Evolutionary conservation across 1,140 invertebrate genomes (phyloP).

Genomic region (Eupeodes corollae): DNA sequence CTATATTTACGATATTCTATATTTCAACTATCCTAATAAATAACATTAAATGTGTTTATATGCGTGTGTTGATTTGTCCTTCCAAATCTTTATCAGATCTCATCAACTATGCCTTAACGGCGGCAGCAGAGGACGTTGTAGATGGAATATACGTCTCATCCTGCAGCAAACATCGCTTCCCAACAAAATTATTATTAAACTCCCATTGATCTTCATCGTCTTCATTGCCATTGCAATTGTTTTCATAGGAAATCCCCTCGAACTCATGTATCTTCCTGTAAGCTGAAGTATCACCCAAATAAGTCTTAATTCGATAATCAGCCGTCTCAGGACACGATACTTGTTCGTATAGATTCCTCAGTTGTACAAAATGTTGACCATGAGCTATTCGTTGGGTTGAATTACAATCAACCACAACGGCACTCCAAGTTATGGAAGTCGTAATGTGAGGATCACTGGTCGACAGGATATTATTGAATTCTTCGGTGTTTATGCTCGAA

Average conservation of each 20-base stretch:
- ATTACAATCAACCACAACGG: constrained; percentile 14
- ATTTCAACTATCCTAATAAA: too few species aligned
- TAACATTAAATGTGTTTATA: too few species aligned
- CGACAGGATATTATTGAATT: constrained; percentile 28
- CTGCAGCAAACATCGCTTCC: constrained; percentile 26
- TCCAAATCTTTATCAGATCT: too few species aligned
- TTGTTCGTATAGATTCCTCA: constrained; percentile 27
- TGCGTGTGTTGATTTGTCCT: too few species aligned
- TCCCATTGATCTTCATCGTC: constrained; percentile 31
- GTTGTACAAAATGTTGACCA: constrained; percentile 31
- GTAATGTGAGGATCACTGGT: constrained; percentile 26
- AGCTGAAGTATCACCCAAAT: constrained; percentile 10
- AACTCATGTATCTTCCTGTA: constrained; percentile 6
- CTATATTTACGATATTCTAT: too few species aligned
- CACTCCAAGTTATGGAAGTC: constrained; percentile 24
- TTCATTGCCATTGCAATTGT: constrained; percentile 16
- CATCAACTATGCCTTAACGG: constrained; percentile 18
- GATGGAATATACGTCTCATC: constrained; percentile 26
- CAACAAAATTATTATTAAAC: constrained; percentile 27
- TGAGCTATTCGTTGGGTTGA: constrained; percentile 16
- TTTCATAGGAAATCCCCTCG: neutral
- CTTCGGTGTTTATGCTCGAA: constrained; percentile 27
- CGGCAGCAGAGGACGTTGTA: too few species aligned
- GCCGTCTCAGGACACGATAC: constrained; percentile 13
- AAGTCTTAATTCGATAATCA: constrained; percentile 5